These are phyloP conservation scores for Pipra filicauda DNA, from an alignment of 2,113 vertebrate species.

Conservation along the genomic window DNA sequence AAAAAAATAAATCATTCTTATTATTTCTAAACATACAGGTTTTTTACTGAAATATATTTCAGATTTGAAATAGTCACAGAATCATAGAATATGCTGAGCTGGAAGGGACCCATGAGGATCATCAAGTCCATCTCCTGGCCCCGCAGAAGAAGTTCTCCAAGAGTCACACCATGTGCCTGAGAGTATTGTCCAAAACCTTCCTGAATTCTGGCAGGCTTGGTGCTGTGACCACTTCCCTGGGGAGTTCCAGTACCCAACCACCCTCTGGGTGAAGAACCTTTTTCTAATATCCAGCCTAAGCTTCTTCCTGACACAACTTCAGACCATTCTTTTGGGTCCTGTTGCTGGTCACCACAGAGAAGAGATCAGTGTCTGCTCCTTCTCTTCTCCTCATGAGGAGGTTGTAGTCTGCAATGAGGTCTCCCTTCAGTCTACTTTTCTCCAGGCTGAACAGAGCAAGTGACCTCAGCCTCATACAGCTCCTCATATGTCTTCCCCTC, in stretches of 20 bases:
- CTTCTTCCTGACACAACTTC: not conserved
- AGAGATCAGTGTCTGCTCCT: not conserved
- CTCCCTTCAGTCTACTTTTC: not conserved
- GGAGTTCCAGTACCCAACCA: not conserved
- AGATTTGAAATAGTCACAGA: not conserved
- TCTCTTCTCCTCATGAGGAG: not conserved
- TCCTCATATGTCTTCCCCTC: not conserved
- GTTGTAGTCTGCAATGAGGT: not conserved
- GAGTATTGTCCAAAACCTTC: not conserved
- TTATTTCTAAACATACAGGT: not conserved
- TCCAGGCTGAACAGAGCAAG: not conserved
- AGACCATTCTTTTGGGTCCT: not conserved
- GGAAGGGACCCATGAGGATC: not conserved
- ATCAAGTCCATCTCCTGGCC: not conserved
- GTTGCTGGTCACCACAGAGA: not conserved
- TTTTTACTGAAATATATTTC: not conserved
- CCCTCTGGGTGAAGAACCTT: not conserved
- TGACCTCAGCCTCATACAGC: not conserved
- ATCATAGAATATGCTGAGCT: not conserved
- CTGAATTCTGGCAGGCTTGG: not conserved
- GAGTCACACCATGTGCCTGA: not conserved
- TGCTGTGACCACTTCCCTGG: not conserved
- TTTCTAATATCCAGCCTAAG: not conserved
- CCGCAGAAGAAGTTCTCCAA: not conserved
- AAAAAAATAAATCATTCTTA: not conserved